Base-by-base conservation (phyloP, 2,113 vertebrate species). In the Rhea americana region DNA sequence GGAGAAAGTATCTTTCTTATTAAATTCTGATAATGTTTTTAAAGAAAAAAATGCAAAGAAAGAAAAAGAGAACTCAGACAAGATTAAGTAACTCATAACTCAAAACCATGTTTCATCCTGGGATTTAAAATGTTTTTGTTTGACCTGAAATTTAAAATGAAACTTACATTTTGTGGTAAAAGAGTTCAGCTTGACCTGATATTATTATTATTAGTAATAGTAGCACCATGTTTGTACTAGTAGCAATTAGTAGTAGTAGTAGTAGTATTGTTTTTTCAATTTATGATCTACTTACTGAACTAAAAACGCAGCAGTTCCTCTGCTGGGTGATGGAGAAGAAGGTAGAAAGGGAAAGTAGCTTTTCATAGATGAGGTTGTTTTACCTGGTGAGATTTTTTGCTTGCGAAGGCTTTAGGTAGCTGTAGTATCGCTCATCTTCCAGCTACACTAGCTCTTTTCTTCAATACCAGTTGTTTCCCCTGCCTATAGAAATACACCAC, bases 81-180 rank as follows among this genome's bases (percentile, higher is more conserved):
- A 35, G 10, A 70, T 66, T 77, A 79, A 85, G 25, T 66, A 73
- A 62, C 58, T 80, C 1, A 43, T 48, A 77, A 80, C 0, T 66
- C 28, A 85, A 81, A 86, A 67, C 11, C 4, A 8, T 55, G 35
- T 67, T 93, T 83, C 50, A 71, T 59, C n/a, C 25, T 77, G 37
- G 15, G 86, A 39, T 88, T 77, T 74, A 67, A 88, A 78, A 56
- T 39, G 8, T 16, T 87, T 80, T 83, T 14, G 72, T 63, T 82
- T 94, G 47, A 78, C 16, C 24, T 75, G 37, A 90, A 91, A 83
- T 43, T 59, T 75, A 48, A 91, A 88, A 88, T 71, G 66, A 80
- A 55, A 84, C 90, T 71, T 83, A 2, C 5, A 43, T 74, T 94
- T 85, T 86, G 5, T 59, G 9, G 85, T 82, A 47, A 37, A 58